Evolutionary conservation across 2,797 vertebrate species (phyloP).

Genomic region (Acanthurus tractus): DNA sequence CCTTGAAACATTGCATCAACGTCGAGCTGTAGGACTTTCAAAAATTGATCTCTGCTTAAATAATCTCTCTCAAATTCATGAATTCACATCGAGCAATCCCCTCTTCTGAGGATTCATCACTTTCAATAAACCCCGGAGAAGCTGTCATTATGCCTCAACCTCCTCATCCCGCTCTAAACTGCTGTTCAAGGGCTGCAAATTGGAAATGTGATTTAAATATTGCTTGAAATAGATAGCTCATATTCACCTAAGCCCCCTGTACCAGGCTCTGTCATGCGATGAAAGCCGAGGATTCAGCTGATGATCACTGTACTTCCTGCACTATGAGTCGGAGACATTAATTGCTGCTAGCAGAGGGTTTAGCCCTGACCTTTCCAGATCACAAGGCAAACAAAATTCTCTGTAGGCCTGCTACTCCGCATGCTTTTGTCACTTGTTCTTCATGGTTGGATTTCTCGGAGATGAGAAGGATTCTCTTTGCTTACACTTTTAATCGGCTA

Average conservation of each 20-base stretch:
- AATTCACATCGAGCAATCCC: constrained; percentile 79
- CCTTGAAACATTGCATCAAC: constrained; percentile 79
- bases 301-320: constrained; percentile 68
- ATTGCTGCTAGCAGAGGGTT: constrained; percentile 79
- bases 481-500: constrained; percentile 80
- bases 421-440: constrained; percentile 74
- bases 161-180: constrained; percentile 78
- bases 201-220: constrained; percentile 87
- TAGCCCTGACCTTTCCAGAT: constrained; percentile 84
- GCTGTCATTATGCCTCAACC: constrained; percentile 82
- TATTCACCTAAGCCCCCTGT: constrained; percentile 80
- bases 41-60: constrained; percentile 83
- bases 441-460: constrained; percentile 73
- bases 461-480: constrained; percentile 81
- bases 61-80: constrained; percentile 87
- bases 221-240: constrained; percentile 81
- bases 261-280: constrained; percentile 64
- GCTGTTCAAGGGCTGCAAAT: constrained; percentile 83
- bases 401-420: constrained; percentile 58
- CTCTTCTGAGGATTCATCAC: constrained; percentile 81
- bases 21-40: constrained; percentile 75
- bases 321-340: constrained; percentile 71
- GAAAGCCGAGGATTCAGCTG: constrained; percentile 60
- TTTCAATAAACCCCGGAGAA: constrained; percentile 85
- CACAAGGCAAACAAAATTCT: constrained; percentile 80